phyloP scores from a whole-genome alignment of 92 coral and sea anemone genomes.

The Meandrina meandrites region DNA sequence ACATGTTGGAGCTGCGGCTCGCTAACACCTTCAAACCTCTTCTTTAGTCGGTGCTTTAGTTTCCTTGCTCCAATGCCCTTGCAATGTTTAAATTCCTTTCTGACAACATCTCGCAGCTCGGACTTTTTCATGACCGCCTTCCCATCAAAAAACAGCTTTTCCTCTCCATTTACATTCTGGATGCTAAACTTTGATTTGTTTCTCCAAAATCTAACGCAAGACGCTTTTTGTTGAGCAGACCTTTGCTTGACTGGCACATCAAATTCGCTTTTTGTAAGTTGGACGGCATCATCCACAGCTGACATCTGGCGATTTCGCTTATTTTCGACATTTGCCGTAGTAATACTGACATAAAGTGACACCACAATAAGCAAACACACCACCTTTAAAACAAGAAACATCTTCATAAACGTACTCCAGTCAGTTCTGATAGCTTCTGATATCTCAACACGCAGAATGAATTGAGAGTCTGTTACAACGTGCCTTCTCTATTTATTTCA shows the following conservation, averaged over 20 bases:
- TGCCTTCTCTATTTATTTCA: constrained; percentile 1
- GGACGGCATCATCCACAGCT: constrained; percentile 3
- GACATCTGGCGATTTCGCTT: not conserved
- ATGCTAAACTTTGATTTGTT: too few relatives aligned
- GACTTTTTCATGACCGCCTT: constrained; percentile 34
- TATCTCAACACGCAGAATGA: not conserved
- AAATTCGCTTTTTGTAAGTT: constrained; percentile 16
- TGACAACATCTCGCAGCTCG: constrained; percentile 16
- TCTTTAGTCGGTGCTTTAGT: constrained; percentile 22
- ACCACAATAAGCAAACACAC: constrained; percentile 1
- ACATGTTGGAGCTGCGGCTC: constrained; percentile 21
- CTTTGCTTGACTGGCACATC: constrained; percentile 36
- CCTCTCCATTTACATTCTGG: too few relatives aligned
- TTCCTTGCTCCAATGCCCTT: too few relatives aligned
- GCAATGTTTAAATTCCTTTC: constrained; percentile 38
- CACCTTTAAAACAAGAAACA: not conserved
- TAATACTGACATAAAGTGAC: too few relatives aligned
- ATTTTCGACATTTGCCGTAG: not conserved
- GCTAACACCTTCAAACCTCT: constrained; percentile 38
- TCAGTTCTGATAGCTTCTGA: not conserved
- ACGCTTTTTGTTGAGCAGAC: constrained; percentile 7
- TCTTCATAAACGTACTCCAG: not conserved
- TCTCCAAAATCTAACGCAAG: too few relatives aligned
- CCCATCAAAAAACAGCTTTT: constrained; percentile 30
- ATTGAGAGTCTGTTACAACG: constrained; percentile 1